phyloP scores from a whole-genome alignment of 2,888 invertebrate genomes.

The Tillus elongatus region DNA sequence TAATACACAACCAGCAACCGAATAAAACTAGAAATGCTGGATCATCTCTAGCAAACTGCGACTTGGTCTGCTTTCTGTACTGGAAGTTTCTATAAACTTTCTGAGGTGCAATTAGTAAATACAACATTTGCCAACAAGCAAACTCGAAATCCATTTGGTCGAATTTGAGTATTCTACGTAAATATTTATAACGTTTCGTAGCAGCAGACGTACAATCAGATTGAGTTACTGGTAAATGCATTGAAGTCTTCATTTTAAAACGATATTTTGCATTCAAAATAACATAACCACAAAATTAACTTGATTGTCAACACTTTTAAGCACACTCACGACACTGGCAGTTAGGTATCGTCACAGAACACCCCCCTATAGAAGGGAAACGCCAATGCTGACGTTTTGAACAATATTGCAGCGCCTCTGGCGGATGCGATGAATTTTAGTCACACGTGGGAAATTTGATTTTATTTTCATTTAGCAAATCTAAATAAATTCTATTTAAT shows the following conservation, averaged over 20 bases:
- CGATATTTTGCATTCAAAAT: too few relatives aligned
- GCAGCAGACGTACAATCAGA: conserved; percentile 73
- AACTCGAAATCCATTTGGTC: conserved; percentile 99
- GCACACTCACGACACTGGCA: too few relatives aligned
- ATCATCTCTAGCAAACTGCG: conserved; percentile 97
- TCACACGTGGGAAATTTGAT: too few relatives aligned
- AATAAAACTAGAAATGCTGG: conserved; percentile 94
- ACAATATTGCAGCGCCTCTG: too few relatives aligned
- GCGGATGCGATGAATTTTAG: too few relatives aligned
- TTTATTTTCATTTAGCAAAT: too few relatives aligned
- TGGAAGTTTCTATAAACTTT: conserved; percentile 96
- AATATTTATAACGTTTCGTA: conserved; percentile 79
- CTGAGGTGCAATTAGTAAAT: conserved; percentile 87
- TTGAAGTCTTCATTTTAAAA: conserved; percentile 33
- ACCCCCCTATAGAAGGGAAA: too few relatives aligned
- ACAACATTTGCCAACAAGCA: conserved; percentile 98
- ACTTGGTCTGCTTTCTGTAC: conserved; percentile 96
- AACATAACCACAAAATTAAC: too few relatives aligned
- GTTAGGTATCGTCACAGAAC: too few relatives aligned
- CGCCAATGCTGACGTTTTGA: too few relatives aligned
- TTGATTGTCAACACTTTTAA: too few relatives aligned
- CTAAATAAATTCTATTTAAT: too few relatives aligned
- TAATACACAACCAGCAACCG: conserved; percentile 72
- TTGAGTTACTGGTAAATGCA: conserved; percentile 62
- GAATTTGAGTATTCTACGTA: conserved; percentile 76